A percentile compares a stretch with the other conserved stretches of the same genome.
These are phyloP conservation scores for Neodon shergylaensis DNA, from an alignment of 2,113 vertebrate genomes.

Conservation along the genomic window DNA sequence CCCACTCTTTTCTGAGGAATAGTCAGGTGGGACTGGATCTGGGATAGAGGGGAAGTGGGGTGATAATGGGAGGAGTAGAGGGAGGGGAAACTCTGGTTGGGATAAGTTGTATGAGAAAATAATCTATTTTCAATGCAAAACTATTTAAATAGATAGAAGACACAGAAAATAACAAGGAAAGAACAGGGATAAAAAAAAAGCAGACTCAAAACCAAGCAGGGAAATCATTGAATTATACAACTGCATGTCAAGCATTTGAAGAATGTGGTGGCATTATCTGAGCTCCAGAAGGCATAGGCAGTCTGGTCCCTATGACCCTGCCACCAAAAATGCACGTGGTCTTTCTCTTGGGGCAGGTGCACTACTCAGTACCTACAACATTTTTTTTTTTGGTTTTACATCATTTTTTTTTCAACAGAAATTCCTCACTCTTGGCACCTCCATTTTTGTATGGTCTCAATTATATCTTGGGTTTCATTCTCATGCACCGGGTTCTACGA, in stretches of 20 bases:
- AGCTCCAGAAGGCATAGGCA: not conserved
- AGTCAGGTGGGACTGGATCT: not conserved
- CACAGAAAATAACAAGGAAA: not conserved
- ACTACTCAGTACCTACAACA: no score
- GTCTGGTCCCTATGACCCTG: no score
- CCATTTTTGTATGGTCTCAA: not conserved
- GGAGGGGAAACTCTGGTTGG: not conserved
- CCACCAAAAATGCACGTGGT: not conserved
- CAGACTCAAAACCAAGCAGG: not conserved
- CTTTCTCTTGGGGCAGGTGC: not conserved
- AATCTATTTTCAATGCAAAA: not conserved
- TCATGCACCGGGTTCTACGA: no score
- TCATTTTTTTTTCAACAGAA: not conserved
- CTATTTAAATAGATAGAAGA: not conserved
- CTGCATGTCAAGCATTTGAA: not conserved
- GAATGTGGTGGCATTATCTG: not conserved
- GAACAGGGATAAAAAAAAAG: not conserved
- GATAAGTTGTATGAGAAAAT: not conserved
- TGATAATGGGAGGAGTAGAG: not conserved
- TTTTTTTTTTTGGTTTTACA: not conserved
- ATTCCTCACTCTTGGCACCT: not conserved
- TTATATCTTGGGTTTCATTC: not conserved
- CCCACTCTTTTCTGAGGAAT: not conserved
- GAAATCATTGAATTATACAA: not conserved
- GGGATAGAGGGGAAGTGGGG: not conserved